Evolutionary conservation across 1,140 invertebrate genomes (phyloP), one percentile per base, ranked within the genome.

Genomic region (Spodoptera frugiperda): DNA sequence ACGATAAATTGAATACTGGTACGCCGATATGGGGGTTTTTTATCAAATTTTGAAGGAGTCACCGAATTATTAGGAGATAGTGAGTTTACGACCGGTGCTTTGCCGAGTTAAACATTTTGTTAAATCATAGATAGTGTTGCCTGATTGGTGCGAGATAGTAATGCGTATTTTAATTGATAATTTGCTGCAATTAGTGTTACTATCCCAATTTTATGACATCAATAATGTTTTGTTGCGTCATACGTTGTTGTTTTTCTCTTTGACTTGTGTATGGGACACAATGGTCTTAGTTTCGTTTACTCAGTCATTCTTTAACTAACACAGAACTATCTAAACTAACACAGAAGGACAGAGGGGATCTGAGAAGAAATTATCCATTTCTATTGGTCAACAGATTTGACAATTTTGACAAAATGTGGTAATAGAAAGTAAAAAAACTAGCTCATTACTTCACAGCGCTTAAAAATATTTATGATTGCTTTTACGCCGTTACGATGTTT

Each of bases 11-110:
- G 30, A 49, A 46, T 73, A 71, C 63, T 49, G 78, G 53, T 53
- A 75, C 61, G 0, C 6, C 19, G 54, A 53, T 57, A 33, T 12
- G 17, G 51, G 33, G 51, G 33, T 10, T 8, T 71, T 48, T 53
- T 70, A 70, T 70, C 65, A 25, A 19, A 17, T 53, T 15, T 17
- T 33, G 65, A 53, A 39, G 51, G 14, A 54, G 33, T 71, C 65
- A 53, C 68, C 68, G 54, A 71, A 71, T 71, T 71, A 71, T 11
- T 33, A 17, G n/a, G 21, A 51, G 68, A 71, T 71, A 39, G 49
- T 51, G 11, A 19, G n/a, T 39, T 39, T 30, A 59, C 39, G 19
- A 51, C 30, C 25, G 39, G 61, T 53, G 21, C 46, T 49, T 21
- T 48, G 49, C 48, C 30, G n/a, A 10, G 61, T 21, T 68, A 30